Evolutionary conservation across 2,888 invertebrate species (phyloP).

Genomic region (Poecilus cupreus): DNA sequence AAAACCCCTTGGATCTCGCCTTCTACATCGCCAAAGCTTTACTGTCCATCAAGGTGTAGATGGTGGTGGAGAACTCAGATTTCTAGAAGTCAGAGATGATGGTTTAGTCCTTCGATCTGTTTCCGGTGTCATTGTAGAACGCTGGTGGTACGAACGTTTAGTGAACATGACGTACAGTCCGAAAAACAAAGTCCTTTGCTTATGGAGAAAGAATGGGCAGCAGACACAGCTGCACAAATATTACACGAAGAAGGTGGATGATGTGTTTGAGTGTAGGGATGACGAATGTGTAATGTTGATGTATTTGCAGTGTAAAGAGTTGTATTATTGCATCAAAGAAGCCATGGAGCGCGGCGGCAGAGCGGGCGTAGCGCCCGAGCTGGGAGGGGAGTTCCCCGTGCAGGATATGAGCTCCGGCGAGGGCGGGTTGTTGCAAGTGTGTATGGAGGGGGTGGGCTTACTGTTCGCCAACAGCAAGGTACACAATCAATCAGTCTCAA

Average conservation of each 20-base stretch:
- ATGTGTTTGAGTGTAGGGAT: background rate
- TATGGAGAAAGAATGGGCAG: conserved; percentile 96
- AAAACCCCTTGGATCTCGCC: conserved; percentile 95
- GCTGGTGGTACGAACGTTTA: conserved; percentile 99
- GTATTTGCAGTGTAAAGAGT: conserved; percentile 90
- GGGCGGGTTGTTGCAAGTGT: conserved; percentile 97
- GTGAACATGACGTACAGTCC: conserved; percentile 99
- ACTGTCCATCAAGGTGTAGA: conserved; percentile 98
- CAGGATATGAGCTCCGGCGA: conserved; percentile 98
- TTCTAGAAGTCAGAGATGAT: conserved; percentile 97
- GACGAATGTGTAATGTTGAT: conserved; percentile 5
- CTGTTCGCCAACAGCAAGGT: conserved; percentile 99
- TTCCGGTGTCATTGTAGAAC: conserved; percentile 90
- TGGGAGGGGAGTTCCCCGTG: conserved; percentile 98
- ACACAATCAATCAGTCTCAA: conserved; percentile 66
- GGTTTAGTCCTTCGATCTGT: conserved; percentile 89
- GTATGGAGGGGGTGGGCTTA: conserved; percentile 99
- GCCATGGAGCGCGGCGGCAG: conserved; percentile 96
- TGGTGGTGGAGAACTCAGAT: conserved; percentile 89
- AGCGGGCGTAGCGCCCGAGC: conserved; percentile 79
- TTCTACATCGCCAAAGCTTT: conserved; percentile 97
- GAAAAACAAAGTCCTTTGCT: conserved; percentile 96
- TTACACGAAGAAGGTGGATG: conserved; percentile 95
- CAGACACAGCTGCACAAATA: conserved; percentile 98
- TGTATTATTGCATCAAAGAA: conserved; percentile 99